Evolutionary conservation across 1,140 invertebrate species (phyloP).

Genomic region (Listronotus oregonensis): DNA sequence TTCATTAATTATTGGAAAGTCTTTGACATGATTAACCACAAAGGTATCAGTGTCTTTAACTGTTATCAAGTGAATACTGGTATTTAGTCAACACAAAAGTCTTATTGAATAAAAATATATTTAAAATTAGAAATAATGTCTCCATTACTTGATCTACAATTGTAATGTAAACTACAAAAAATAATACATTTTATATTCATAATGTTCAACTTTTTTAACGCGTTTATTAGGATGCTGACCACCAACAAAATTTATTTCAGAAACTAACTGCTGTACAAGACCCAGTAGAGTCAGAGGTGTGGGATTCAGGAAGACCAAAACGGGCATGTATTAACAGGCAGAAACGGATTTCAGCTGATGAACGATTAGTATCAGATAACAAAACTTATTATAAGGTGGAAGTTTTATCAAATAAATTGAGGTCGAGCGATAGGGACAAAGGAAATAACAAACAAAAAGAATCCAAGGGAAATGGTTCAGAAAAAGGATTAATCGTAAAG

Average conservation of each 20-base stretch:
- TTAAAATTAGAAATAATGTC: too few relatives aligned
- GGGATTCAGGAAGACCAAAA: constrained; percentile 53
- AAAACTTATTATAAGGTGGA: constrained; percentile 76
- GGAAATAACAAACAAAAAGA: constrained; percentile 36
- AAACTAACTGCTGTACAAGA: constrained; percentile 38
- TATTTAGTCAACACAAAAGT: too few relatives aligned
- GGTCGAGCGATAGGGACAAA: constrained; percentile 57
- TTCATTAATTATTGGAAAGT: too few relatives aligned
- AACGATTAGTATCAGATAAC: constrained; percentile 64
- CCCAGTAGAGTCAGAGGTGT: constrained; percentile 42
- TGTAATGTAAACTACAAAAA: too few relatives aligned
- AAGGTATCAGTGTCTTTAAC: too few relatives aligned
- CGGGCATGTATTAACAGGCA: constrained; percentile 54
- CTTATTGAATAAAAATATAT: too few relatives aligned
- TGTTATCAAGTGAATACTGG: too few relatives aligned
- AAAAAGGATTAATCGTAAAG: constrained; percentile 66
- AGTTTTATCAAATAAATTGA: constrained; percentile 69
- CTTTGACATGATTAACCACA: too few relatives aligned
- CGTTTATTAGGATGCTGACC: too few relatives aligned
- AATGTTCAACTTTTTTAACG: too few relatives aligned
- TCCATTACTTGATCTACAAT: too few relatives aligned
- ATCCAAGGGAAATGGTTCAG: constrained; percentile 35
- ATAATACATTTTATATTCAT: too few relatives aligned
- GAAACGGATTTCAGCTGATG: constrained; percentile 63
- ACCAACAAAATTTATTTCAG: constrained; percentile 15